A percentile compares a stretch with the other conserved stretches of the same genome.
These are phyloP conservation scores for Euura saliciscinereae DNA, from an alignment of 1,140 invertebrate species.

Conservation along the genomic window DNA sequence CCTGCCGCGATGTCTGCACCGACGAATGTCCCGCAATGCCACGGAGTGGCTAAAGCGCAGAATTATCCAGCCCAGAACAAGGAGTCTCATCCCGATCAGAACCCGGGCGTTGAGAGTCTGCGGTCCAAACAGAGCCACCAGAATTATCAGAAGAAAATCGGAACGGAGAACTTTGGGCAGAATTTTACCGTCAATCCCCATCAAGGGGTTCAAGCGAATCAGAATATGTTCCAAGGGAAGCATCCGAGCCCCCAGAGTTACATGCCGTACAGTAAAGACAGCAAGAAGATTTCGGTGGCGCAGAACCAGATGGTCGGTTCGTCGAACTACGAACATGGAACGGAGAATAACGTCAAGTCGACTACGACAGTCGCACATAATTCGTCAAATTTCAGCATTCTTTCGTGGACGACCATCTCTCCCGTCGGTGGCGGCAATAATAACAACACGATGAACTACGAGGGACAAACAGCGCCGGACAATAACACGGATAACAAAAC, in stretches of 20 bases:
- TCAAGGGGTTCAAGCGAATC: conserved; percentile 21
- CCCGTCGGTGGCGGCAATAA: conserved; percentile 36
- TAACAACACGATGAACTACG: conserved; percentile 20
- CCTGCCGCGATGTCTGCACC: conserved; percentile 8
- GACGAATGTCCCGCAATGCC: conserved; percentile 9
- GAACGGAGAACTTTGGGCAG: conserved; percentile 37
- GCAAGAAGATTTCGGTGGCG: conserved; percentile 34
- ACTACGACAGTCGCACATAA: conserved; percentile 56
- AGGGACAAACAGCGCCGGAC: conserved; percentile 6
- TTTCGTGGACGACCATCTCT: conserved; percentile 57
- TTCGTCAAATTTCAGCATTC: conserved; percentile 56
- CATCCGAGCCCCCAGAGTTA: conserved; percentile 30
- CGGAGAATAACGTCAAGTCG: conserved; percentile 42
- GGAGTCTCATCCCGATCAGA: conserved; percentile 26
- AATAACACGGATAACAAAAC: conserved; percentile 45
- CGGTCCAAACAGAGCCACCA: conserved; percentile 32
- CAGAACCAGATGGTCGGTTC: conserved; percentile 34
- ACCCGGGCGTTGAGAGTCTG: conserved; percentile 23
- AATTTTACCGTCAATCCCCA: conserved; percentile 34
- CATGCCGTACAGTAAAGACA: conserved; percentile 31
- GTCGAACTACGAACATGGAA: conserved; percentile 49
- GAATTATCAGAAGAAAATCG: conserved; percentile 40
- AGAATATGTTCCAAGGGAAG: conserved; percentile 29
- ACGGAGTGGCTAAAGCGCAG: neutral
- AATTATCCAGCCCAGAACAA: conserved; percentile 32